These are phyloP conservation scores for Hypena proboscidalis DNA, from an alignment of 2,888 invertebrate species.

Conservation along the genomic window DNA sequence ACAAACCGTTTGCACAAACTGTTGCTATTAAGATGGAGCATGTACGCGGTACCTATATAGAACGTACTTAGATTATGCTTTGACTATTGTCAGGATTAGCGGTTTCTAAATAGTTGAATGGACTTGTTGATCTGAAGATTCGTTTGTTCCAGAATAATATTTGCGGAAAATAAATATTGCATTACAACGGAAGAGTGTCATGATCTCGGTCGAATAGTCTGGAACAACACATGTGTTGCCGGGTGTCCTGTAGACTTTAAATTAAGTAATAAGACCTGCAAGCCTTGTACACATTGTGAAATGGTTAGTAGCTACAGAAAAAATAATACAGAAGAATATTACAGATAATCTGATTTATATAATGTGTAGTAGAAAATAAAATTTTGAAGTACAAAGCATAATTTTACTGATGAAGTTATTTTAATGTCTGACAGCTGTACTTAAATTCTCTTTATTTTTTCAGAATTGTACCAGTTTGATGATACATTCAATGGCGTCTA, in stretches of 20 bases:
- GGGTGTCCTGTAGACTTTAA: conserved; percentile 63
- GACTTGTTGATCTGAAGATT: too few species aligned
- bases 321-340: not conserved
- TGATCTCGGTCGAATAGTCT: conserved; percentile 81
- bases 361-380: too few species aligned
- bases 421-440: too few species aligned
- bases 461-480: conserved; percentile 84
- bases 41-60: too few species aligned
- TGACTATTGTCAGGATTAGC: too few species aligned
- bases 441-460: conserved; percentile 29
- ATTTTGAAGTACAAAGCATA: too few species aligned
- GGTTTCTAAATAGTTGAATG: too few species aligned
- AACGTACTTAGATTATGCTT: too few species aligned
- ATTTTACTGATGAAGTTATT: too few species aligned
- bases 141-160: conserved; percentile 70
- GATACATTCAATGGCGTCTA: conserved; percentile 87
- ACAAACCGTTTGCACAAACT: too few species aligned
- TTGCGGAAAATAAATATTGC: conserved; percentile 87
- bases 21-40: too few species aligned
- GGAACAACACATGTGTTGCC: conserved; percentile 86
- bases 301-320: conserved; percentile 47
- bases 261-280: conserved; percentile 44
- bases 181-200: conserved; percentile 89
- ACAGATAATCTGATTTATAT: too few species aligned
- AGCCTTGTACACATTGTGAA: conserved; percentile 56